Base-by-base conservation (phyloP, 2,113 vertebrate genomes). In the Meleagris gallopavo region DNA sequence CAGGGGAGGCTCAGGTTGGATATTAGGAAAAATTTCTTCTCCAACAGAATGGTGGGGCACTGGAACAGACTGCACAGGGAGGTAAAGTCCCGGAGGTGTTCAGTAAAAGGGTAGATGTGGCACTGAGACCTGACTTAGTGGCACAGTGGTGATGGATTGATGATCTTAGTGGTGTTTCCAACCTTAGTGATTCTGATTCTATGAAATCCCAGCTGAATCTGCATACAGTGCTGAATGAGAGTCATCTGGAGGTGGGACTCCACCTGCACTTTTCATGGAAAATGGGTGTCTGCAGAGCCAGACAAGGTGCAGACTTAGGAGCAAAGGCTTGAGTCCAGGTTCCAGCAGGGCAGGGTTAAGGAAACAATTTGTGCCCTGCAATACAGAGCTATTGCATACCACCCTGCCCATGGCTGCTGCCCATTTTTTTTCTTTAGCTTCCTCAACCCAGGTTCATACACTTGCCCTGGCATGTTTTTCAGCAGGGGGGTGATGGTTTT, bases 221-320 rank as follows among this genome's bases (percentile, higher is more conserved):
- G 55, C 27, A 34, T 67, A 0, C 11, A 20, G 8, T 0, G 2
- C 14, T 36, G 46, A 25, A 16, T 22, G 34, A 60, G 36, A 24
- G 18, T 12, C 11, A 48, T 1, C 38, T 46, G 60, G 48, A 74
- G 27, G 17, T 55, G n/a, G 32, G 13, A n/a, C 29, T 88, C 41
- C 29, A 32, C 19, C 24, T 9, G 25, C 22, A 69, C 15, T 36
- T 54, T 67, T 19, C 25, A 22, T 22, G 16, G 57, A 45, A 72
- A 78, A 82, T 2, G 0, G 0, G 14, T n/a, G 4, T 16, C 25
- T 70, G 71, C 60, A 64, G 36, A 71, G 50, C 19, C 4, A 1
- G 40, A 50, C 4, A 32, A 69, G 32, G 40, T 20, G 20, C 30
- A 62, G 41, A 72, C 12, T 19, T 50, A 12, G 38, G 58, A 92